phyloP scores from a whole-genome alignment of 2,888 invertebrate genomes.

The Rhagonycha fulva region DNA sequence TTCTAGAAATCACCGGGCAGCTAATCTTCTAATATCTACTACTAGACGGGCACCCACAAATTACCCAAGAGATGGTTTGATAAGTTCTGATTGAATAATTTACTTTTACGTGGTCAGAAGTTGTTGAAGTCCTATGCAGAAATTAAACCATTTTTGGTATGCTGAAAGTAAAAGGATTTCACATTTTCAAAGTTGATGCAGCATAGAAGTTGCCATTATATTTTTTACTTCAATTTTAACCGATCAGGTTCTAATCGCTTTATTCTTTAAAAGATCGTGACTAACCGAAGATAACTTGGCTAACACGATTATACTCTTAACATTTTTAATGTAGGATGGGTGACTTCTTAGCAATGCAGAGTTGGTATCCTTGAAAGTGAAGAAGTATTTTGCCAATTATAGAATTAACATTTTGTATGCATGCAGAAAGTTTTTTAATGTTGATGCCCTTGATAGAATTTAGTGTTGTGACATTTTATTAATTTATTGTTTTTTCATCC shows the following conservation, averaged over 20 bases:
- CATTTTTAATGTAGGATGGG: conserved; percentile 9
- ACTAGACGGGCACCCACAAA: not conserved
- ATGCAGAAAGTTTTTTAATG: conserved; percentile 16
- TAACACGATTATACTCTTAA: conserved; percentile 4
- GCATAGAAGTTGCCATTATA: not conserved
- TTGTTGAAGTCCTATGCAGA: not conserved
- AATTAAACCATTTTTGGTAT: not conserved
- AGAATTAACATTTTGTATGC: conserved; percentile 13
- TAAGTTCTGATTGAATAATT: not conserved
- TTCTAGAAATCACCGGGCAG: not conserved
- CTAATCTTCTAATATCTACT: not conserved
- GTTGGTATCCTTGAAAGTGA: conserved; percentile 29
- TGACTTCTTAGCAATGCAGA: conserved; percentile 19
- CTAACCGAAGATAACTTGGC: not conserved
- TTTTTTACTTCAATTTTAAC: not conserved
- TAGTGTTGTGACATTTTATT: not conserved
- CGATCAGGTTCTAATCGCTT: not conserved
- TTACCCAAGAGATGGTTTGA: not conserved
- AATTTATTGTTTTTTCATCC: not conserved
- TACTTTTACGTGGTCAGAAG: not conserved
- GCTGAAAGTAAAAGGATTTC: not conserved
- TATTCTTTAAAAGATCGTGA: not conserved
- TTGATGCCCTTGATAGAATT: conserved; percentile 9
- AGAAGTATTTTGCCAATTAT: conserved; percentile 17
- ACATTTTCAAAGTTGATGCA: not conserved